Base-by-base conservation (phyloP, 1,140 invertebrate genomes). In the Sycophaga agraensis region DNA sequence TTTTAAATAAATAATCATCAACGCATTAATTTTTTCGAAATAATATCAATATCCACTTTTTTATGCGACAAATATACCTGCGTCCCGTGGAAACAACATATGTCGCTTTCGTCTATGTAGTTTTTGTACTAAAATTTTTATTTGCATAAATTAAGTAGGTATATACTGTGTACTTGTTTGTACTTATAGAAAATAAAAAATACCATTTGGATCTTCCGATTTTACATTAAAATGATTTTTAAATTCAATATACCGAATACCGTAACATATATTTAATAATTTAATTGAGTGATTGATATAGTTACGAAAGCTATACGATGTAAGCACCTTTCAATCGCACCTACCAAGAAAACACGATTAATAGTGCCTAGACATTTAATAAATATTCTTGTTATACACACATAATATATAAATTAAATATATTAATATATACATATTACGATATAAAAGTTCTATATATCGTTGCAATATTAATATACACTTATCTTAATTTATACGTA, bases 351-450 rank as follows among this genome's bases (percentile, higher is more conserved):
- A 48, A 40, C 54, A 57, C 31, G 46, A 63, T 64, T 64, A 40
- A 53, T 48, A 64, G 56, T 64, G 56, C 56, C 62, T 64, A 64
- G 40, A 59, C 42, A 59, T 59, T 53, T 40, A 37, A 63, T 53
- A 58, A 39, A 64, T 59, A 64, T 64, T 54, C 49, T 64, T 64
- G 54, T 63, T 63, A 63, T 53, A 51, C 26, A 63, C 40, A 39
- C 45, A 22, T 17, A 35, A 57, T 35, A 57, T 35, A 46, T 40
- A 59, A 14, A 31, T n/a, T 46, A 46, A 35, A 54, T 35, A 7
- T 6, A 35, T 48, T 54, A 39, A 16, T 54, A 48, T 39, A 60
- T 60, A 26, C 34, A 42, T 24, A 45, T 45, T 17, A 16, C 49
- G 26, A 53, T 60, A 46, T 53, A 51, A 11, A 2, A 46, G 45